A percentile compares a stretch with the other conserved stretches of the same genome.
phyloP scores from a whole-genome alignment of 2,888 invertebrate species.

The Frankliniella intonsa region DNA sequence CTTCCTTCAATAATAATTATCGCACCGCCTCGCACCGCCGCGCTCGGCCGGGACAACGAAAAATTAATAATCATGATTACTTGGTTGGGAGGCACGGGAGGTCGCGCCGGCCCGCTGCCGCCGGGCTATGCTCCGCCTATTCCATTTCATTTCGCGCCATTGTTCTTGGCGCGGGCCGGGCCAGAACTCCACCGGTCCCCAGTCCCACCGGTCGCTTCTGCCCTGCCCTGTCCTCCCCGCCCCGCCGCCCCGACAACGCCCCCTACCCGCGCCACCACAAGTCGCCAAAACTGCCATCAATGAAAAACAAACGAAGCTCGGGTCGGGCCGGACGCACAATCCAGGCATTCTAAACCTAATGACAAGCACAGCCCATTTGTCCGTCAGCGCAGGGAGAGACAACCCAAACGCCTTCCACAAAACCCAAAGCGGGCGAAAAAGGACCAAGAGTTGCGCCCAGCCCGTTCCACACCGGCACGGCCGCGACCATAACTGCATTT shows the following conservation, averaged over 20 bases:
- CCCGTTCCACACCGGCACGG: background rate
- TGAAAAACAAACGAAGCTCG: background rate
- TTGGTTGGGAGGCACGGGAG: conserved; percentile 3
- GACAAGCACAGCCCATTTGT: conserved; percentile 16
- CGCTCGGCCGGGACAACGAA: background rate
- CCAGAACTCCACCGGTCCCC: background rate
- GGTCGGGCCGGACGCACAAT: background rate
- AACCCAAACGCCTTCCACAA: background rate
- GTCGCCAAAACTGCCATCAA: background rate
- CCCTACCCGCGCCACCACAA: background rate
- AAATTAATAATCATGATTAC: conserved; percentile 28
- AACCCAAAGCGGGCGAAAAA: background rate
- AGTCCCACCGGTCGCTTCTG: background rate
- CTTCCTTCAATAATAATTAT: conserved; percentile 2
- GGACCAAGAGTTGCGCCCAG: background rate
- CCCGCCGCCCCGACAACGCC: background rate
- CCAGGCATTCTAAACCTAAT: conserved; percentile 18
- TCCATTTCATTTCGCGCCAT: background rate
- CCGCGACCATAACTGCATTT: background rate
- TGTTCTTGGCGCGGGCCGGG: background rate
- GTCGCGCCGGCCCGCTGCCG: background rate
- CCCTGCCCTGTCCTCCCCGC: background rate
- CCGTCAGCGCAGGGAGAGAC: background rate
- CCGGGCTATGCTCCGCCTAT: background rate
- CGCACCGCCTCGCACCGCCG: background rate